phyloP scores from a whole-genome alignment of 2,113 vertebrate genomes.

The Elephantulus edwardii region DNA sequence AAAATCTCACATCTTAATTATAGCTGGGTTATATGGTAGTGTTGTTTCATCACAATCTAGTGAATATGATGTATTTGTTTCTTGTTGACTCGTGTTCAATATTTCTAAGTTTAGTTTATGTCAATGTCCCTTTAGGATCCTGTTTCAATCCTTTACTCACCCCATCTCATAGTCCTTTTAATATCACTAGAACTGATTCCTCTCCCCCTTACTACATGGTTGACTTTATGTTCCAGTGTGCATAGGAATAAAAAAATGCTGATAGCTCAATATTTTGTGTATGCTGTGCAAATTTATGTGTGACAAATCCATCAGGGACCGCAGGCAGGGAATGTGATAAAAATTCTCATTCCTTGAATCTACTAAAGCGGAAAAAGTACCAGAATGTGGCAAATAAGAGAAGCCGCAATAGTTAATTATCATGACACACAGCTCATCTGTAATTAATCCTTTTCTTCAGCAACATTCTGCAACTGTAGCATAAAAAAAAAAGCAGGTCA shows the following conservation, averaged over 20 bases:
- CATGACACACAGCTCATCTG: constrained; percentile 81
- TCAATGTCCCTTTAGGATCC: not conserved
- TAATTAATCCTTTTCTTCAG: constrained; percentile 81
- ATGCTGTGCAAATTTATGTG: constrained; percentile 84
- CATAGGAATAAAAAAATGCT: constrained; percentile 68
- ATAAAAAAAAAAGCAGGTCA: constrained; percentile 77
- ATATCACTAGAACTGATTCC: not conserved
- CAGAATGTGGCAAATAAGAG: constrained; percentile 80
- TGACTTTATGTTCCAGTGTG: constrained; percentile 21
- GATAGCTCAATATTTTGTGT: constrained; percentile 80
- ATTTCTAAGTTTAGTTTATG: constrained; percentile 10
- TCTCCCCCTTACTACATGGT: not conserved
- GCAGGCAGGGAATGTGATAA: constrained; percentile 80
- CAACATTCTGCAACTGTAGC: constrained; percentile 79
- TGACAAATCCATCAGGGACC: constrained; percentile 79
- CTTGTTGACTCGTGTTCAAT: not conserved
- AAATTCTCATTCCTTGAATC: constrained; percentile 81
- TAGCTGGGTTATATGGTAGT: constrained; percentile 28
- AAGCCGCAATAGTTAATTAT: constrained; percentile 83
- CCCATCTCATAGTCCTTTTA: not conserved
- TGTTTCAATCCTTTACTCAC: not conserved
- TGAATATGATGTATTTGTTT: constrained; percentile 40
- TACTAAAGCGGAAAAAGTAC: constrained; percentile 77
- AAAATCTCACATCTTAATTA: constrained; percentile 49
- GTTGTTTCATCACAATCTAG: constrained; percentile 21